A percentile compares a stretch with the other conserved stretches of the same genome.
These are phyloP conservation scores for Dasypogon diadema DNA, from an alignment of 2,888 invertebrate genomes.

Conservation along the genomic window DNA sequence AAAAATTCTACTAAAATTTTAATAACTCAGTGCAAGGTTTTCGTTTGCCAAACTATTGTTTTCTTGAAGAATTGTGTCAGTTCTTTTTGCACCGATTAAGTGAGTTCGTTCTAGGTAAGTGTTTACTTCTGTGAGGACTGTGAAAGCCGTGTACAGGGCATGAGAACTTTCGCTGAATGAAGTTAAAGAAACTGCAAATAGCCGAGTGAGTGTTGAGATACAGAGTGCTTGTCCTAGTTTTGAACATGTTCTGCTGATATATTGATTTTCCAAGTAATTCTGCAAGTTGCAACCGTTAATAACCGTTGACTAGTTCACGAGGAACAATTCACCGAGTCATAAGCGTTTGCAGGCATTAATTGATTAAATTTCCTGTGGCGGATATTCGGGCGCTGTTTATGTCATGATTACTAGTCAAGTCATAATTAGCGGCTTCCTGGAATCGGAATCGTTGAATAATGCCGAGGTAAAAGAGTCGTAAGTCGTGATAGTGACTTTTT, in stretches of 20 bases:
- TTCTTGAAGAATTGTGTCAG: neutral
- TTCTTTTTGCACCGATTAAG: neutral
- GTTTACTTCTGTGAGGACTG: conserved; percentile 17
- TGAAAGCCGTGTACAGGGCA: neutral
- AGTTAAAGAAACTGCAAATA: neutral
- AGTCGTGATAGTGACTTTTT: no score
- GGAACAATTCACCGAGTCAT: no score
- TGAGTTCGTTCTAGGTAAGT: conserved; percentile 32
- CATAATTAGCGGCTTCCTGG: neutral
- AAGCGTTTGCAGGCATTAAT: neutral
- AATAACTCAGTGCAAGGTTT: neutral
- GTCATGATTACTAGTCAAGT: neutral
- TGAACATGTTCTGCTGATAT: neutral
- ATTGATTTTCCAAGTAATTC: conserved; percentile 39
- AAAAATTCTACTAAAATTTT: neutral
- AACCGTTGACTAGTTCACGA: no score
- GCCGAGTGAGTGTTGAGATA: conserved; percentile 2
- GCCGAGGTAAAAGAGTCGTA: no score
- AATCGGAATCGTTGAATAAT: no score
- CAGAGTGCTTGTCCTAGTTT: conserved; percentile 26
- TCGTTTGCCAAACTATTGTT: neutral
- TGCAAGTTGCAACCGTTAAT: neutral
- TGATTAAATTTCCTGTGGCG: neutral
- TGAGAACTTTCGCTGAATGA: neutral
- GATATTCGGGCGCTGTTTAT: neutral